phyloP scores from a whole-genome alignment of 2,888 invertebrate species.

The Ophion ellenae region DNA sequence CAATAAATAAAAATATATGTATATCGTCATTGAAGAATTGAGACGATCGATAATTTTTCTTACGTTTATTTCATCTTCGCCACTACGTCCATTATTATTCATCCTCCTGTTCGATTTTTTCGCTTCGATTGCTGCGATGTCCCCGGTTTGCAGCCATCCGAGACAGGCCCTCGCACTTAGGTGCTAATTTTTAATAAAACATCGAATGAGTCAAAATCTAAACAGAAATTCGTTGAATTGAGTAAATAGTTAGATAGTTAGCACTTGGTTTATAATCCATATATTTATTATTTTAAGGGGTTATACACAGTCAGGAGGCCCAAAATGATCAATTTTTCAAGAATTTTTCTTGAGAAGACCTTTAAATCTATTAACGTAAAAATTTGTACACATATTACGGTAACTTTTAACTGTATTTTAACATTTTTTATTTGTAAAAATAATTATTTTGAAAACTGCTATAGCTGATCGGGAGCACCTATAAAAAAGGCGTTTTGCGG shows the following conservation, averaged over 20 bases:
- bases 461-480: too few species aligned
- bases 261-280: too few species aligned
- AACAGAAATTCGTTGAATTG: background rate
- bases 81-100: background rate
- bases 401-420: too few species aligned
- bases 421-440: too few species aligned
- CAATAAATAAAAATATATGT: constrained; percentile 77
- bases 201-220: background rate
- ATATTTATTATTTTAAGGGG: too few species aligned
- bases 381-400: too few species aligned
- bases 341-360: too few species aligned
- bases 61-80: background rate
- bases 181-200: background rate
- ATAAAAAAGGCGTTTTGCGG: too few species aligned
- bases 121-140: background rate
- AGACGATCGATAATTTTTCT: constrained; percentile 26
- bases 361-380: too few species aligned
- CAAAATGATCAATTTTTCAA: too few species aligned
- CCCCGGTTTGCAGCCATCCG: background rate
- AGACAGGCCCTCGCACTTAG: background rate
- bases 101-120: background rate
- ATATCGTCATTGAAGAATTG: constrained; percentile 71
- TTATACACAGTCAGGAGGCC: too few species aligned
- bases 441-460: too few species aligned
- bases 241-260: background rate